A percentile compares a stretch with the other conserved stretches of the same genome.
Conservation (phyloP, 2,797 vertebrate genomes). For the Anisognathus igniventris region DNA sequence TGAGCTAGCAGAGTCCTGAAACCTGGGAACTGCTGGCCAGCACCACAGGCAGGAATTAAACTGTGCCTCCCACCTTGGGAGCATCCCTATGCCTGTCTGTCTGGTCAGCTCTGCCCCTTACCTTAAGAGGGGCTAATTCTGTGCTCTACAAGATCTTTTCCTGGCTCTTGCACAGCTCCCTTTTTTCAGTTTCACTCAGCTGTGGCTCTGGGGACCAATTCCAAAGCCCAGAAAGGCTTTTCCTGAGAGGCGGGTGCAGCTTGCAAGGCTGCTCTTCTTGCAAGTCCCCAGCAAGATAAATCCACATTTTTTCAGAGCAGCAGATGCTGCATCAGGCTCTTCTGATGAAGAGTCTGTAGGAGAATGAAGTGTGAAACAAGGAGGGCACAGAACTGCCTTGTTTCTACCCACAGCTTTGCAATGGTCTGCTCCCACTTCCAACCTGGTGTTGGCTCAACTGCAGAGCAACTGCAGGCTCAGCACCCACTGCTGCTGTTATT, state of each 20-base stretch:
- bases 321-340: not conserved
- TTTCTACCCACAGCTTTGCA: not conserved
- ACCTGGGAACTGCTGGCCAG: not conserved
- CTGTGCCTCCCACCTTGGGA: not conserved
- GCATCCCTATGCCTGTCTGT: not conserved
- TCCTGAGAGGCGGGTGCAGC: not conserved
- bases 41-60: not conserved
- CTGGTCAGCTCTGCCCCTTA: not conserved
- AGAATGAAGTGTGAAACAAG: not conserved
- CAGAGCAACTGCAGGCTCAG: not conserved
- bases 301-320: not conserved
- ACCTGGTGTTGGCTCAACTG: not conserved
- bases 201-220: not conserved
- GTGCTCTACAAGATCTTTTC: not conserved
- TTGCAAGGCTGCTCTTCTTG: not conserved
- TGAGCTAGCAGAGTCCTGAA: not conserved
- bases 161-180: not conserved
- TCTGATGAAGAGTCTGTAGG: not conserved
- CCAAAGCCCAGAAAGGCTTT: not conserved
- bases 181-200: not conserved
- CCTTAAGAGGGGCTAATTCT: not conserved
- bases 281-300: not conserved
- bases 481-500: not conserved
- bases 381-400: not conserved
- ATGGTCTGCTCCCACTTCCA: not conserved